These are phyloP conservation scores for Molorchus minor DNA, from an alignment of 2,888 invertebrate species.

Conservation along the genomic window DNA sequence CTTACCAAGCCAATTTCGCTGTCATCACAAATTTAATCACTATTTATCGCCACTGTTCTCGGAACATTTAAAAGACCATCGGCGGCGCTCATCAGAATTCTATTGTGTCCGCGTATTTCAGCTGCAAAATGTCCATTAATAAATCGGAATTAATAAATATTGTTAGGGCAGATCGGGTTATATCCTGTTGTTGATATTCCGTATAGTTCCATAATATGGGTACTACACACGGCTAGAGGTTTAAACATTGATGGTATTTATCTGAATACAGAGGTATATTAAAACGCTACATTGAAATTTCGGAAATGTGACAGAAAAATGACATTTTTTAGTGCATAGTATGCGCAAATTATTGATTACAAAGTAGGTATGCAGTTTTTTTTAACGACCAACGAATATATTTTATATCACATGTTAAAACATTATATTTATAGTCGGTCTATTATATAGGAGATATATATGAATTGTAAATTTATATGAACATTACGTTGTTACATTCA, in stretches of 20 bases:
- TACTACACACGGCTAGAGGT: conserved; percentile 1
- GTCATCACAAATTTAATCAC: conserved; percentile 24
- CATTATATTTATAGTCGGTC: no score
- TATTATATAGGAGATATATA: no score
- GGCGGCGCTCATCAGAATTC: conserved; percentile 5
- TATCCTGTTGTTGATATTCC: conserved; percentile 5
- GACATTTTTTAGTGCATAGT: conserved; percentile 5
- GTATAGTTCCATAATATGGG: conserved; percentile 21
- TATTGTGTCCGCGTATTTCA: not conserved
- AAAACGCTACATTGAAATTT: conserved; percentile 38
- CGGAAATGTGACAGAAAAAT: conserved; percentile 22
- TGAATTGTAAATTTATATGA: no score
- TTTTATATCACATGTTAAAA: no score
- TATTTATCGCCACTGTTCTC: conserved; percentile 24
- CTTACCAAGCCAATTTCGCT: conserved; percentile 6
- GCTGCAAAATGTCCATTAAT: conserved; percentile 14
- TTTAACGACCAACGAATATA: no score
- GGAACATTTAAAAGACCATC: conserved; percentile 6
- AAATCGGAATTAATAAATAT: conserved; percentile 5
- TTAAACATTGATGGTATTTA: conserved; percentile 22
- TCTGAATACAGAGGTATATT: conserved; percentile 10
- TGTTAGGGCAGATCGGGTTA: conserved; percentile 7
- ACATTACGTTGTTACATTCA: no score
- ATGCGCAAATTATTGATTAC: conserved; percentile 26
- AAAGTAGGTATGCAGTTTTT: no score